Evolutionary conservation across 1,140 invertebrate species (phyloP).

Genomic region (Diachasmimorpha longicaudata): DNA sequence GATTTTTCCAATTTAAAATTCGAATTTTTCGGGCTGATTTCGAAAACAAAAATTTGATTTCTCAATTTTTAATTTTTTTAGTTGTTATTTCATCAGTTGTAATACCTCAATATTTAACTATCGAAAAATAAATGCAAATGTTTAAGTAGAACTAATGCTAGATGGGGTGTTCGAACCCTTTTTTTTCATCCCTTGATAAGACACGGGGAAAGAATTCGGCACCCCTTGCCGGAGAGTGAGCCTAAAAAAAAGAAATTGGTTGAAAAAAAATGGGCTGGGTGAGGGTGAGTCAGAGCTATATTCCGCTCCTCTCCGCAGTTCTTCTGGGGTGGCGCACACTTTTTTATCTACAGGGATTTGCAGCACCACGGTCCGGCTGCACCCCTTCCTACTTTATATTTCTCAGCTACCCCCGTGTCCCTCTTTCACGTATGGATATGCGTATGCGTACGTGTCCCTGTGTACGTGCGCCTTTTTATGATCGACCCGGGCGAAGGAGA

Average conservation of each 20-base stretch:
- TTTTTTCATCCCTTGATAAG: conserved; percentile 10
- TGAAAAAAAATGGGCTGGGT: conserved; percentile 22
- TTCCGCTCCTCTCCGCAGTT: neutral
- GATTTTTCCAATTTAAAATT: no score
- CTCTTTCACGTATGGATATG: conserved; percentile 19
- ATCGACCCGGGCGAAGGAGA: conserved; percentile 43
- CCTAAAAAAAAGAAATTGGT: conserved; percentile 3
- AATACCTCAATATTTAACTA: neutral
- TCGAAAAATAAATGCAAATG: neutral
- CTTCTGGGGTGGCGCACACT: conserved; percentile 47
- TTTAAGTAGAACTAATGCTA: neutral
- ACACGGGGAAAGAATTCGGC: conserved; percentile 16
- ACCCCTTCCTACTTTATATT: conserved; percentile 36
- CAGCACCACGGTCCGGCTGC: conserved; percentile 54
- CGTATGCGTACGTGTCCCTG: neutral
- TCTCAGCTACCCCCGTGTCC: neutral
- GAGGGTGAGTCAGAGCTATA: conserved; percentile 24
- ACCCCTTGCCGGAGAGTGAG: neutral
- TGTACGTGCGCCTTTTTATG: conserved; percentile 26
- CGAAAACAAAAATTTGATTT: no score
- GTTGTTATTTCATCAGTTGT: no score
- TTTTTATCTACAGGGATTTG: conserved; percentile 61
- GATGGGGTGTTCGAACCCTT: neutral
- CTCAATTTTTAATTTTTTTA: no score
- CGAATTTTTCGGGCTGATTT: no score